Base-by-base conservation (phyloP, 2,113 vertebrate genomes). In the Calidris pugnax region DNA sequence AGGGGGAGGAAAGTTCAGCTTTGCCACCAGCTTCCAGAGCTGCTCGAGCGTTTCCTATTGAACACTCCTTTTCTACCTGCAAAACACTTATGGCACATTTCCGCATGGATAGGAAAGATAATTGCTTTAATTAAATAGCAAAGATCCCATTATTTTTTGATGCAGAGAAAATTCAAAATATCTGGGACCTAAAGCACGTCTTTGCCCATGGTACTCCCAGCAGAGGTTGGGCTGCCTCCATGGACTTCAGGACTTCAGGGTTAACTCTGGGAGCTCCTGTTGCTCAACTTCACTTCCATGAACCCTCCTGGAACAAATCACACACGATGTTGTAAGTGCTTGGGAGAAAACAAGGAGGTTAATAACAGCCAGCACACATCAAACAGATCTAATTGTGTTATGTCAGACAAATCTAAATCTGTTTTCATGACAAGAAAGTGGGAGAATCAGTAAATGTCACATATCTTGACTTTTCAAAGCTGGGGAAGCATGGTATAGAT, bases 71-170 rank as follows among this genome's bases (percentile, higher is more conserved):
- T 30, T 74, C 37, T 45, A 56, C 55, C 73, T 78, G 37, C 22
- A 81, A 59, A 89, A 81, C 28, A 63, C n/a, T 45, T 41, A 41
- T 0, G 0, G 51, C 9, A 55, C 8, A 16, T 89, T 85, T 89
- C 73, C 9, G 2, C 56, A 64, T 15, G 51, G 56, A 59, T 75
- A 64, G 33, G 56, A 72, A 94, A 82, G 60, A 45, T 59, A 93
- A 53, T 74, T 81, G 37, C 20, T 95, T 67, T 78, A 45, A 62
- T 89, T 74, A 93, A 77, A 77, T 77, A 45, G 20, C 41, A 77
- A 86, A 77, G 21, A 19, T 50, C 45, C n/a, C 21, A 41, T 33
- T 77, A 71, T 74, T 93, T 81, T 85, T 28, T 17, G 56, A 27
- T 0, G 3, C 18, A 71, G 13, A 74, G 24, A 67, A 87, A 83